phyloP scores from a whole-genome alignment of 2,113 vertebrate species.

The Rafetus swinhoei region DNA sequence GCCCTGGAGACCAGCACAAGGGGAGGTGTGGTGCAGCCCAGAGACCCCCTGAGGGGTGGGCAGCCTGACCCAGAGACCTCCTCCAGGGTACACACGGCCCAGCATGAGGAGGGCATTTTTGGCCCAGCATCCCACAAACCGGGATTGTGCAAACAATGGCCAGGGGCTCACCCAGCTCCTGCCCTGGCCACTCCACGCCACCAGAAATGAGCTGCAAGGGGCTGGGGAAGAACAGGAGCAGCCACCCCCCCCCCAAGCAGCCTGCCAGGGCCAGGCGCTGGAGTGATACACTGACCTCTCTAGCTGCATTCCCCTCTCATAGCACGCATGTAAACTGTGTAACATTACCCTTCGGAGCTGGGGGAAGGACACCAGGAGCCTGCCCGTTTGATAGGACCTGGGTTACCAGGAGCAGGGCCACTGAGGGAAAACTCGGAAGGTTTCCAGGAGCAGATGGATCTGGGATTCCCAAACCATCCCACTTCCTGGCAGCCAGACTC shows the following conservation, averaged over 20 bases:
- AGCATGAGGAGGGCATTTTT: too few relatives aligned
- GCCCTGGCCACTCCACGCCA: neutral
- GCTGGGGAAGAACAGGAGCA: neutral
- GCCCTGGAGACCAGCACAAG: neutral
- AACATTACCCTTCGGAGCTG: neutral
- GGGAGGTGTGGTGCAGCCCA: too few relatives aligned
- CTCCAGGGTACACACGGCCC: too few relatives aligned
- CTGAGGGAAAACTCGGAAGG: neutral
- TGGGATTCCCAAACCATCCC: neutral
- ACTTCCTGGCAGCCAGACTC: accelerated
- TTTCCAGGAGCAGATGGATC: neutral
- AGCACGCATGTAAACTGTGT: neutral
- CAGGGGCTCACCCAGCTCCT: neutral
- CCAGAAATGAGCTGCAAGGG: neutral
- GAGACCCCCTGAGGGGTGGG: neutral
- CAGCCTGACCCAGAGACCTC: too few relatives aligned
- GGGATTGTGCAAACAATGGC: neutral
- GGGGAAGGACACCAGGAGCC: neutral
- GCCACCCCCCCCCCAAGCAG: neutral
- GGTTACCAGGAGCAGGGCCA: neutral
- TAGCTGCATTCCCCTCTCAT: neutral
- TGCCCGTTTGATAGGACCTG: neutral
- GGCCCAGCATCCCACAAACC: neutral
- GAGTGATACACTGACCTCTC: neutral
- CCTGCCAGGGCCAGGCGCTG: too few relatives aligned